Evolutionary conservation across 1,140 invertebrate species (phyloP).

Genomic region (Temnothorax nylanderi): DNA sequence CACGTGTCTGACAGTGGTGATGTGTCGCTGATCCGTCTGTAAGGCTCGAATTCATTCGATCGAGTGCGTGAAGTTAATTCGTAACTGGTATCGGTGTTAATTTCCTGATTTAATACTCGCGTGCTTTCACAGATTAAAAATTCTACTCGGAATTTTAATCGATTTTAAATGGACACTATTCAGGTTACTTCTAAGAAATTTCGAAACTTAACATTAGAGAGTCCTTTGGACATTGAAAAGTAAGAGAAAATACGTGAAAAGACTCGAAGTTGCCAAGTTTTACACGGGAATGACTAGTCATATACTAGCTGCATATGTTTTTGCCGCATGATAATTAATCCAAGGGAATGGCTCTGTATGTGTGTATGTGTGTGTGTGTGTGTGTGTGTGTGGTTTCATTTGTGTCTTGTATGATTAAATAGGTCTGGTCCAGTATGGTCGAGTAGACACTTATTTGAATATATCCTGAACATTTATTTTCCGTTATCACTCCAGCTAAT

Average conservation of each 20-base stretch:
- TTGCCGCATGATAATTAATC: background rate
- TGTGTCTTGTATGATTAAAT: slow-evolving; percentile 16
- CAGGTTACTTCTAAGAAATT: background rate
- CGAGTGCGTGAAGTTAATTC: background rate
- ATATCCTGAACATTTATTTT: slow-evolving; percentile 22
- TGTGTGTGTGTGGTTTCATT: background rate
- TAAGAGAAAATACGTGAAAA: background rate
- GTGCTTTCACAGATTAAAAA: background rate
- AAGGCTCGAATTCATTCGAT: background rate
- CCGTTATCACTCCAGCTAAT: background rate
- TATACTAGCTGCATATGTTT: background rate
- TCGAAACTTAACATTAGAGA: background rate
- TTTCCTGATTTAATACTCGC: background rate
- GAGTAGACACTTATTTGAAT: slow-evolving; percentile 31
- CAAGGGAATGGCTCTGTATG: background rate
- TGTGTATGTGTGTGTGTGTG: too few relatives aligned
- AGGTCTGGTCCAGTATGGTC: background rate
- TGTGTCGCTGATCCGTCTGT: slow-evolving; percentile 4
- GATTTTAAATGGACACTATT: background rate
- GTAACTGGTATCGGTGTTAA: too few relatives aligned
- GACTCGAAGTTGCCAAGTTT: background rate
- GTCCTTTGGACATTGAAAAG: background rate
- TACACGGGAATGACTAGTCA: background rate
- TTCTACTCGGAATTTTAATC: slow-evolving; percentile 16
- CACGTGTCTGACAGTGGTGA: background rate